Evolutionary conservation across 2,113 vertebrate species (phyloP), one percentile per base, ranked within the genome.

Genomic region (Plecotus auritus): DNA sequence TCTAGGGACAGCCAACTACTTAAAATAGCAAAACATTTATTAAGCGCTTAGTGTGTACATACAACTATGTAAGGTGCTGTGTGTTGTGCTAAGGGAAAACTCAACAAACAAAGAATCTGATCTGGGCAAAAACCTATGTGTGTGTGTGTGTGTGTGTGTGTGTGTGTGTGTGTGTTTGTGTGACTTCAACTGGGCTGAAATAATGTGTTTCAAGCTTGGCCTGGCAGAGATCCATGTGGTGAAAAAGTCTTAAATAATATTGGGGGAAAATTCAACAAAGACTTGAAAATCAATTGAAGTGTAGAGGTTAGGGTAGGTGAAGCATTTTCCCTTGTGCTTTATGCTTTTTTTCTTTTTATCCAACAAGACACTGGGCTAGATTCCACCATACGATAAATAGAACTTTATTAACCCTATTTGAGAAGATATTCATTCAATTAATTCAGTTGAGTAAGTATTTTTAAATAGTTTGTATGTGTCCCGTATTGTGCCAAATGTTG

Each of bases 261-360:
- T 76, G 49, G 47, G 66, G 51, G 17, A 23, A 66, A 85, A 76
- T 92, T 90, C 54, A 91, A 73, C 77, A 88, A 92, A 94, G 73
- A 69, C 40, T 95, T 91, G 83, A 92, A 95, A 85, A 96, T 96
- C 95, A 93, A 78, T 94, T 37, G 70, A 73, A 35, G 37, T 82
- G 92, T 77, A 77, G 47, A 95, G 69, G 35, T 94, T 88, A 80
- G 16, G 28, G 64, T 14, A 90, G 70, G 49, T 83, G 32, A 97
- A 96, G 12, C 28, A 40, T 78, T 87, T 94, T 94, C n/a, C 28
- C 35, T 78, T 64, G n/a, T 66, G 20, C n/a, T 80, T 88, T 37
- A 66, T 0, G 28, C 3, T 51, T 72, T 90, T 87, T 88, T 87
- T 77, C 69, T 40, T 91, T 83, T 76, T 72, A 72, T 80, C 17